Conservation (phyloP, 2,113 vertebrate species). For the Oophaga pumilio region DNA sequence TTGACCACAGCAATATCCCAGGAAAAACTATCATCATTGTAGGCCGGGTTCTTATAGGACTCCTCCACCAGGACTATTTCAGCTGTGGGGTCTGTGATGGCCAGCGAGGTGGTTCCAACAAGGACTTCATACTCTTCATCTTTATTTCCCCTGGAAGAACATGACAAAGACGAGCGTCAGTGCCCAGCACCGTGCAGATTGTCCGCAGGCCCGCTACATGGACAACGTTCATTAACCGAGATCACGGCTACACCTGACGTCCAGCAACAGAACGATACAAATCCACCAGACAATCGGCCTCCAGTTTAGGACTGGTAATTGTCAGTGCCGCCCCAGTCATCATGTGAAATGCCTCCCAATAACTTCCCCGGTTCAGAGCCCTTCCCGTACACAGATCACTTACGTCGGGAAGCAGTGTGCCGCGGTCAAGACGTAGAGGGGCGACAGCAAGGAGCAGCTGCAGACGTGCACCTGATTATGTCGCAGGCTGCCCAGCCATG, state of each 20-base stretch:
- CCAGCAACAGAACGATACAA: too few relatives aligned
- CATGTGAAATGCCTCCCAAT: neutral
- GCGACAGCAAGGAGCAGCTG: neutral
- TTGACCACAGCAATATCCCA: conserved; percentile 51
- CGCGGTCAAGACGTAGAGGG: neutral
- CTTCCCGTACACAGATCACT: neutral
- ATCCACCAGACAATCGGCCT: too few relatives aligned
- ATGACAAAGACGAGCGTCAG: neutral
- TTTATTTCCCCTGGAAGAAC: neutral
- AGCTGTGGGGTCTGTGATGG: neutral
- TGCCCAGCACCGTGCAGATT: neutral
- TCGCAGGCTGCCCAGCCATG: conserved; percentile 32
- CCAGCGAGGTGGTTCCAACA: neutral
- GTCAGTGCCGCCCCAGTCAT: too few relatives aligned
- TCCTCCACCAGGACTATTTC: neutral
- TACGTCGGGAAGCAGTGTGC: conserved; percentile 38
- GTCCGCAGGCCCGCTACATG: neutral
- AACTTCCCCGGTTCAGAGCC: neutral
- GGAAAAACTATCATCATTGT: neutral
- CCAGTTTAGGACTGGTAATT: too few relatives aligned
- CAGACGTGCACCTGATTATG: neutral
- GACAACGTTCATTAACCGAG: neutral
- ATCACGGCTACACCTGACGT: neutral
- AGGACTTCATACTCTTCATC: neutral
- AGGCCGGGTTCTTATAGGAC: neutral